Percentiles rank a stretch among this genome's conserved stretches.
phyloP scores from a whole-genome alignment of 37 sponge, comb jelly and placozoan genomes.

The Tethya wilhelma region DNA sequence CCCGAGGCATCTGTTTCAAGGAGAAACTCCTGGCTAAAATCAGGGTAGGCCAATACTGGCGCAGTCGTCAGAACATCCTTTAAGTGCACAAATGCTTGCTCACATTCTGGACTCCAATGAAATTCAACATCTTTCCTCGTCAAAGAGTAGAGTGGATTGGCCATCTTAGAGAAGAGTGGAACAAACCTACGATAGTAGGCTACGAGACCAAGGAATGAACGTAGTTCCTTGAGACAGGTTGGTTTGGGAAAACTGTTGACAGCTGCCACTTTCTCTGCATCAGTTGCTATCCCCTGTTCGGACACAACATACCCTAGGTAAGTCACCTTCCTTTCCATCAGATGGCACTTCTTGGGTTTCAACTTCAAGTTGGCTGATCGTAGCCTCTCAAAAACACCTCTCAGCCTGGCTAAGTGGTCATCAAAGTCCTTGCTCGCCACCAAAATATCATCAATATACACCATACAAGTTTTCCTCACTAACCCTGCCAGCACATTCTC shows the following conservation, averaged over 20 bases:
- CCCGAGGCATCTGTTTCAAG: constrained; percentile 72
- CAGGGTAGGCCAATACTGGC: constrained; percentile 53
- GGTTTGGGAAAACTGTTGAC: constrained; percentile 45
- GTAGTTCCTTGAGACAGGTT: constrained; percentile 18
- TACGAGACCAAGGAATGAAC: constrained; percentile 38
- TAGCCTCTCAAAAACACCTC: neutral
- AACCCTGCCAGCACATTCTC: constrained; percentile 28
- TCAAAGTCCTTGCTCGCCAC: constrained; percentile 20
- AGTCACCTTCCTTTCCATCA: constrained; percentile 9
- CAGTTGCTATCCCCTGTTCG: constrained; percentile 6
- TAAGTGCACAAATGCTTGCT: constrained; percentile 56
- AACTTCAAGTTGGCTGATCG: constrained; percentile 18
- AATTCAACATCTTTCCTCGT: constrained; percentile 38
- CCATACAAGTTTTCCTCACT: constrained; percentile 6
- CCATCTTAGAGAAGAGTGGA: constrained; percentile 26
- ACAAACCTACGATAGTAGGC: constrained; percentile 39
- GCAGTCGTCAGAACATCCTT: constrained; percentile 38
- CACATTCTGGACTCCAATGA: constrained; percentile 40
- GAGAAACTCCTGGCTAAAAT: constrained; percentile 16
- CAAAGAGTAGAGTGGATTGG: constrained; percentile 38
- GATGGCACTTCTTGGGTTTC: constrained; percentile 34
- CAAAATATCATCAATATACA: constrained; percentile 44
- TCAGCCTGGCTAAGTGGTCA: constrained; percentile 19
- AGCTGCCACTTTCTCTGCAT: constrained; percentile 10
- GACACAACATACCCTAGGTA: constrained; percentile 31